Base-by-base conservation (phyloP, 2,113 vertebrate genomes). In the Caranx ignobilis region DNA sequence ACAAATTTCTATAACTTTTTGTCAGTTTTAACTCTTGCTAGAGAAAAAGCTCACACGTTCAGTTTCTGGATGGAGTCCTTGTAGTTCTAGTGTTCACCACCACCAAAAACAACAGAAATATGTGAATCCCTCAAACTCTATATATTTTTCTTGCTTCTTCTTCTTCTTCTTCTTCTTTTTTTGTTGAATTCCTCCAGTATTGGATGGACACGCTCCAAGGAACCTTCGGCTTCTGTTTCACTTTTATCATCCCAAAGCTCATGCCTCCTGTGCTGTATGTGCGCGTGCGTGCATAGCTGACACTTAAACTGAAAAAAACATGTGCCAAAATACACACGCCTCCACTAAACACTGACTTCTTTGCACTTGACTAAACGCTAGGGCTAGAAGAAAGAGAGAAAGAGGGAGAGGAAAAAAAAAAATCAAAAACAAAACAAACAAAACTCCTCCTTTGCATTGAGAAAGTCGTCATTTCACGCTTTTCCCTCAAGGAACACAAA, bases 1-100 rank as follows among this genome's bases (percentile, higher is more conserved):
- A 94, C 88, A 93, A 85, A 92, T 94, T 94, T 93, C 79, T 92
- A 93, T 88, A 90, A 87, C 91, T 83, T 89, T 94, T 93, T 91
- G 88, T 91, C 89, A 85, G 87, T 93, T 94, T 91, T 87, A 93
- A 90, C 77, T 88, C 75, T 81, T 81, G 61, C 82, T 87, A 87
- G 77, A 84, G 71, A 74, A 81, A 86, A 84, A 79, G 26, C 73
- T 74, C 60, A 71, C 63, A 78, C 83, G 35, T 68, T 87, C 75
- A 59, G 76, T 89, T 83, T 34, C 56, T 45, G 80, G 79, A 65
- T 60, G 85, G 62, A 84, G 87, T 88, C 77, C 77, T 82, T 63
- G 74, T 79, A 88, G 75, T 76, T 85, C 61, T n/a, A 60, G 52
- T 68, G 70, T 81, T 87, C 83, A 79, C 55, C 75, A 78, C 15